These are phyloP conservation scores for Microctenopoma lineatum DNA, from an alignment of 2,797 vertebrate species.

Conservation along the genomic window DNA sequence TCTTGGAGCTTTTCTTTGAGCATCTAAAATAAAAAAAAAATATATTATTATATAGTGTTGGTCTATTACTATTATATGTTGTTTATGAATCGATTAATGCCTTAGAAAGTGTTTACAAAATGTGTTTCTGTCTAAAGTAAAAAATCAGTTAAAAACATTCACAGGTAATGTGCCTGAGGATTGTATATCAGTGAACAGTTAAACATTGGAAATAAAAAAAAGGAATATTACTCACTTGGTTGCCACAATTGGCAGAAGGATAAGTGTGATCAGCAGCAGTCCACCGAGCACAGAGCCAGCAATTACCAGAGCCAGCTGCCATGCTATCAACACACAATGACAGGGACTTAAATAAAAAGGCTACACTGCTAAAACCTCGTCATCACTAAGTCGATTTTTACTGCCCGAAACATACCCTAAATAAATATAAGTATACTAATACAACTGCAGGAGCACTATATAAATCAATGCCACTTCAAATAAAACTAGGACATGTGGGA, in stretches of 20 bases:
- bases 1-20: slow-evolving; percentile 53
- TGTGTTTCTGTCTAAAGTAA: neutral
- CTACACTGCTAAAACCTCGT: neutral
- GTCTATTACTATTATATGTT: neutral
- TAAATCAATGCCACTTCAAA: too few relatives aligned
- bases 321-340: slow-evolving; percentile 51
- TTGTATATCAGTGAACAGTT: neutral
- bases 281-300: slow-evolving; percentile 56
- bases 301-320: slow-evolving; percentile 55
- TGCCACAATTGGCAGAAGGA: slow-evolving; percentile 39
- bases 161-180: neutral
- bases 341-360: neutral
- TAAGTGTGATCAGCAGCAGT: slow-evolving; percentile 62
- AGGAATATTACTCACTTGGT: slow-evolving; percentile 48
- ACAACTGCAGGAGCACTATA: too few relatives aligned
- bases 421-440: too few relatives aligned
- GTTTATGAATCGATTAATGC: neutral
- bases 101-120: neutral
- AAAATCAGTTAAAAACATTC: neutral
- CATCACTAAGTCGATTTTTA: too few relatives aligned
- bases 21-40: slow-evolving; percentile 34
- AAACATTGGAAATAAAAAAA: neutral
- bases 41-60: neutral
- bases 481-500: too few relatives aligned
- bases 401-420: too few relatives aligned